These are phyloP conservation scores for Metopolophium dirhodum DNA, from an alignment of 1,140 invertebrate species.

Conservation along the genomic window DNA sequence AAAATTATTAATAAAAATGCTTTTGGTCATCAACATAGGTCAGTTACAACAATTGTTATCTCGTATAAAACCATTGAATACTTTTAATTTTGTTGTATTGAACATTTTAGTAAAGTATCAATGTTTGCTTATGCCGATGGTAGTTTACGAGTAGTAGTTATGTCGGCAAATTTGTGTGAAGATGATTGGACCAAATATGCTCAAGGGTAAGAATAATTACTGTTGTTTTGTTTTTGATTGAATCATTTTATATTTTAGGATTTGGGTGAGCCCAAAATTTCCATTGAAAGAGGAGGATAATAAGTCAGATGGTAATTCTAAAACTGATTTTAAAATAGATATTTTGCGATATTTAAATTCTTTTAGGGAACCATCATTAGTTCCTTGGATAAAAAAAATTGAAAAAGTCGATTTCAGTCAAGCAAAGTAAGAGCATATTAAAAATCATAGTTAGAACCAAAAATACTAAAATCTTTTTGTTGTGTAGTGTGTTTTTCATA, in stretches of 20 bases:
- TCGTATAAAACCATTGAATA: not conserved
- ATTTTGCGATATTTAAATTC: slow-evolving; percentile 80
- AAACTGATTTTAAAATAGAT: slow-evolving; percentile 84
- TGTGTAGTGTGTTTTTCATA: slow-evolving; percentile 80
- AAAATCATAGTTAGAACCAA: not conserved
- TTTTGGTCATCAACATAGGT: slow-evolving; percentile 91
- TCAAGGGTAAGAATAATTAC: slow-evolving; percentile 75
- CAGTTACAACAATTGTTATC: slow-evolving; percentile 61
- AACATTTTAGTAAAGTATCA: slow-evolving; percentile 81
- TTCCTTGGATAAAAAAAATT: slow-evolving; percentile 78
- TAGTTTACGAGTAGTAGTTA: slow-evolving; percentile 84
- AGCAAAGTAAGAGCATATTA: slow-evolving; percentile 71
- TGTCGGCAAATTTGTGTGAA: slow-evolving; percentile 89
- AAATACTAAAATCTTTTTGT: slow-evolving; percentile 54
- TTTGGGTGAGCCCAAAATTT: slow-evolving; percentile 56
- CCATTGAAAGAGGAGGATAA: slow-evolving; percentile 32
- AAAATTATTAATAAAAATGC: slow-evolving; percentile 76
- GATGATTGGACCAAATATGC: slow-evolving; percentile 94
- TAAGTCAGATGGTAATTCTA: slow-evolving; percentile 70
- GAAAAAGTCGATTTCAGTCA: slow-evolving; percentile 78
- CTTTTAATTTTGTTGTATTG: slow-evolving; percentile 60
- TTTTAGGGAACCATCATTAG: slow-evolving; percentile 74
- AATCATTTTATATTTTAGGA: slow-evolving; percentile 44
- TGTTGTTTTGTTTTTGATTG: not conserved
- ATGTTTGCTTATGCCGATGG: slow-evolving; percentile 82